Conservation (phyloP, 2,797 vertebrate genomes). For the Megaceryle alcyon region DNA sequence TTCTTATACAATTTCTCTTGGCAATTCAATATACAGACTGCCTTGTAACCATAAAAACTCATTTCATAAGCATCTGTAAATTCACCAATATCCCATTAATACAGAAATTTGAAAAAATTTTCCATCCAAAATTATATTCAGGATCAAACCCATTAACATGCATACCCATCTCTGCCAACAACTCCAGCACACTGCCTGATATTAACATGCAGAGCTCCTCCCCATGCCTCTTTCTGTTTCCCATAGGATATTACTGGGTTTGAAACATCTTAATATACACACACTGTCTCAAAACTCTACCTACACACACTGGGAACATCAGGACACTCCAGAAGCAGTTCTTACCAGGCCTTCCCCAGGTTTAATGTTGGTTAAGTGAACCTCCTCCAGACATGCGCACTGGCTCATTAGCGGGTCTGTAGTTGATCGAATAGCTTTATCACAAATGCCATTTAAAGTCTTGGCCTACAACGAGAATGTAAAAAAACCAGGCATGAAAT, state of each 20-base stretch:
- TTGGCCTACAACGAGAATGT: conserved; percentile 80
- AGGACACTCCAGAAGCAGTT: neutral
- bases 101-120: neutral
- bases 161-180: neutral
- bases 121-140: neutral
- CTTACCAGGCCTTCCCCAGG: conserved; percentile 94
- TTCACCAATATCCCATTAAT: neutral
- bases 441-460: conserved; percentile 89
- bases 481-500: neutral
- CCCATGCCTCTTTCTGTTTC: neutral
- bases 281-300: neutral
- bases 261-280: neutral
- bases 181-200: neutral
- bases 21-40: neutral
- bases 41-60: neutral
- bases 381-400: conserved; percentile 87
- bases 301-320: neutral
- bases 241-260: neutral
- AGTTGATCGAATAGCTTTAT: conserved; percentile 85
- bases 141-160: neutral
- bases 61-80: neutral
- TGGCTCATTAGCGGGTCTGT: conserved; percentile 87
- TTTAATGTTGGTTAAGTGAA: conserved; percentile 86
- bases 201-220: neutral
- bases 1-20: neutral